Base-by-base conservation (phyloP, 2,113 vertebrate species). In the Aegotheles bennettii region DNA sequence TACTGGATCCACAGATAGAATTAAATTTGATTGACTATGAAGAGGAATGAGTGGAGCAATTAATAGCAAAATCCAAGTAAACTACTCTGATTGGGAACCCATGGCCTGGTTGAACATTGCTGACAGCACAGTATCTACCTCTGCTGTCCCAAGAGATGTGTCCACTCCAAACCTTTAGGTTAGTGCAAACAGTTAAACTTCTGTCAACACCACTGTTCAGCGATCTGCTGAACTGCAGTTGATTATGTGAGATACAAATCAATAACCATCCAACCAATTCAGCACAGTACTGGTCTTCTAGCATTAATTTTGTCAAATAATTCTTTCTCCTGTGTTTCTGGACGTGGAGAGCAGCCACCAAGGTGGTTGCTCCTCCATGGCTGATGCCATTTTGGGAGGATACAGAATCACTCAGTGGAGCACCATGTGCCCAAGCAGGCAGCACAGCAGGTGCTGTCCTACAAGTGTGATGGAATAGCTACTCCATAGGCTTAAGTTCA, bases 11-110 rank as follows among this genome's bases (percentile, higher is more conserved):
- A 64, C 20, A 8, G 91, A 87, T 68, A 86, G 90, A 94, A 93
- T 93, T 87, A 89, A 65, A 79, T 65, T 38, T 84, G 90, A 94
- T 93, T 88, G 96, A 93, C 89, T 93, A 84, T 56, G 75, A 78
- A 93, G 89, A 86, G 71, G 48, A 69, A 69, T 24, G 70, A 92
- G 84, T 45, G 71, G 57, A 89, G 84, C 92, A 90, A 92, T 93
- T 93, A 90, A 85, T 48, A 90, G 53, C 87, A 89, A 94, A 96
- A 59, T 20, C 31, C 48, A 21, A 40, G 48, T 38, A 68, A 90
- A 89, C 28, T 87, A 89, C 28, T 87, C 28, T 64, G 87, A 76
- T 42, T 0, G 5, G 50, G 53, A 75, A 59, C 40, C 35, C 31
- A 4, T 3, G 60, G 87, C 50, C 84, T 53, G 63, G 28, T 48